These are phyloP conservation scores for Philypnodon macrostomus DNA, from an alignment of 2,797 vertebrate genomes.

Conservation along the genomic window DNA sequence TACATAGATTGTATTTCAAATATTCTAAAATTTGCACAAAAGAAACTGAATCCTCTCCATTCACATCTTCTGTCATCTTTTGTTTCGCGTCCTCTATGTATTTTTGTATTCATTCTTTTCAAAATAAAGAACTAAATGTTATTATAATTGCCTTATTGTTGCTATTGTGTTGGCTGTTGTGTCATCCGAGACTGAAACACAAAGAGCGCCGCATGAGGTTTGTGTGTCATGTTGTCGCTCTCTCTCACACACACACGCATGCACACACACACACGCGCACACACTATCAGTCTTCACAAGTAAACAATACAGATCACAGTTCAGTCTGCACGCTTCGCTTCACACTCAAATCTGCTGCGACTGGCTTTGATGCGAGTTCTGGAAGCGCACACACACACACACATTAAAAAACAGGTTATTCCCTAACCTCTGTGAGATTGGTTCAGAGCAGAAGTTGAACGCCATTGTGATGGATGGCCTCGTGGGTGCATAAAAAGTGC, in stretches of 20 bases:
- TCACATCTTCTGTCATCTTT: conserved; percentile 1
- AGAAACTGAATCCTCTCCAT: background rate
- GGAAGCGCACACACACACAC: conserved; percentile 19
- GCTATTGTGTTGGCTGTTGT: background rate
- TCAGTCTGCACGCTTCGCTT: conserved; percentile 14
- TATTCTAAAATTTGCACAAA: conserved; percentile 3
- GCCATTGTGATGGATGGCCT: conserved; percentile 60
- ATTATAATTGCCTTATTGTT: conserved; percentile 8
- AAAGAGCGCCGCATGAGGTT: conserved; percentile 1
- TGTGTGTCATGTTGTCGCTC: conserved; percentile 1
- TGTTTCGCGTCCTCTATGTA: conserved; percentile 7
- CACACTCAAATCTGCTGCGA: conserved; percentile 28
- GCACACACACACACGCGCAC: conserved; percentile 3
- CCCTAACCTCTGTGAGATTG: conserved; percentile 66
- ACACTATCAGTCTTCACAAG: conserved; percentile 22
- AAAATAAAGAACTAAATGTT: conserved; percentile 45
- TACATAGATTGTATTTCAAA: background rate
- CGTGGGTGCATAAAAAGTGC: conserved; percentile 16
- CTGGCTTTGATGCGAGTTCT: conserved; percentile 20
- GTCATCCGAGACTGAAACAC: conserved; percentile 6
- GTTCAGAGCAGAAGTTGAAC: conserved; percentile 57
- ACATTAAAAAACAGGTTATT: conserved; percentile 29
- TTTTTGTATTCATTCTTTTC: conserved; percentile 42
- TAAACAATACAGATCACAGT: conserved; percentile 42
- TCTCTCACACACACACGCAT: conserved; percentile 2